Conservation (phyloP, 2,797 vertebrate genomes). For the Typhlichthys eigenmanni region DNA sequence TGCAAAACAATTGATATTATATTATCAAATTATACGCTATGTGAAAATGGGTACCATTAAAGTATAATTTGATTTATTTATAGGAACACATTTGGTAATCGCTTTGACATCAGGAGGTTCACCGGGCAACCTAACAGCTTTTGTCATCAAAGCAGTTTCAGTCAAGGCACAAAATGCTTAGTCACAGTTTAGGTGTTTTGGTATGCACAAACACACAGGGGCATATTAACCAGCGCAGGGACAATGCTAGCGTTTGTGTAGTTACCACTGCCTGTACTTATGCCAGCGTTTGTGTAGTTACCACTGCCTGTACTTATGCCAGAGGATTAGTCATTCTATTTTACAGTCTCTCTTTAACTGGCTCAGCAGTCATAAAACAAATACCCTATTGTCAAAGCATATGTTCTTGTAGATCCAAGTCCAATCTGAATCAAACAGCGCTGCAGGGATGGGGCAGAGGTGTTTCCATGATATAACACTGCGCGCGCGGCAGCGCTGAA, state of each 20-base stretch:
- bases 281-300: slow-evolving; percentile 32
- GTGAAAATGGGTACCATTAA: too few species aligned
- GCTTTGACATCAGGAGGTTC: too few species aligned
- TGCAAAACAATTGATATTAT: too few species aligned
- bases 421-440: slow-evolving; percentile 52
- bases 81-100: too few species aligned
- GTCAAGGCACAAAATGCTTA: slow-evolving; percentile 28
- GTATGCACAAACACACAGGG: slow-evolving; percentile 20
- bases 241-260: slow-evolving; percentile 19
- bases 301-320: slow-evolving; percentile 21
- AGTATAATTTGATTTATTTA: too few species aligned
- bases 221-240: slow-evolving; percentile 24
- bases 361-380: slow-evolving; percentile 54
- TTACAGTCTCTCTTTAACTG: slow-evolving; percentile 50
- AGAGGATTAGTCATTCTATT: slow-evolving; percentile 43
- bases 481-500: slow-evolving; percentile 40
- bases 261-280: slow-evolving; percentile 11
- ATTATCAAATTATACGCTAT: too few species aligned
- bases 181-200: slow-evolving; percentile 19
- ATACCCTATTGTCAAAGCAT: slow-evolving; percentile 67
- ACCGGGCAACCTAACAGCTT: neutral
- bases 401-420: slow-evolving; percentile 59
- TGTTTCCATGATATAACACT: slow-evolving; percentile 5
- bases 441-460: slow-evolving; percentile 45
- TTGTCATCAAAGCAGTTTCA: slow-evolving; percentile 18